Conservation (phyloP, 2,797 vertebrate genomes). For the Diplodus puntazzo region DNA sequence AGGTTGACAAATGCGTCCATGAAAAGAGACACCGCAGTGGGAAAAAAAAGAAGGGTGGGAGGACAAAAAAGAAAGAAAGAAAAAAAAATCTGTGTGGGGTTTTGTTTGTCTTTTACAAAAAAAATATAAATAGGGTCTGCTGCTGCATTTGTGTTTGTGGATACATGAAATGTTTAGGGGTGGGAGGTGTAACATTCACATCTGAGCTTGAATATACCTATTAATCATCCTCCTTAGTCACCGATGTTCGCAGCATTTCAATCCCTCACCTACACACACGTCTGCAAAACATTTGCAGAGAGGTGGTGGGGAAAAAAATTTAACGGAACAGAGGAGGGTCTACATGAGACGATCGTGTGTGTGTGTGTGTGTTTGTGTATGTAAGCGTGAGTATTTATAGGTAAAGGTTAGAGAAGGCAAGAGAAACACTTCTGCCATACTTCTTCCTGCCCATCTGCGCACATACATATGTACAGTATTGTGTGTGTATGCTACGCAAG, state of each 20-base stretch:
- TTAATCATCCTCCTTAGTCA: neutral
- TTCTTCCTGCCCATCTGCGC: neutral
- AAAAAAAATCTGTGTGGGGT: slow-evolving; percentile 41
- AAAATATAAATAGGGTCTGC: slow-evolving; percentile 18
- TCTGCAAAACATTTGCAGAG: neutral
- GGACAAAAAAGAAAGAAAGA: slow-evolving; percentile 41
- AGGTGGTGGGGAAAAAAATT: neutral
- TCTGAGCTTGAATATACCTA: slow-evolving; percentile 2
- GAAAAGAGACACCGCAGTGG: slow-evolving; percentile 75
- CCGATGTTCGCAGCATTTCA: neutral
- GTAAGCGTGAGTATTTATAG: neutral
- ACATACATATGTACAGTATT: slow-evolving; percentile 16
- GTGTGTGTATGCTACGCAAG: slow-evolving; percentile 10
- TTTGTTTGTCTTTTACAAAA: slow-evolving; percentile 60
- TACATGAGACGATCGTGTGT: neutral
- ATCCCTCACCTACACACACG: neutral
- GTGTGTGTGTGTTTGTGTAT: neutral
- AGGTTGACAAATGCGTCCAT: slow-evolving; percentile 87
- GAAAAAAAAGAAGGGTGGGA: slow-evolving; percentile 55
- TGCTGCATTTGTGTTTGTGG: neutral
- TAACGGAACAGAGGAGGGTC: neutral
- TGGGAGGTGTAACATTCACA: slow-evolving; percentile 1
- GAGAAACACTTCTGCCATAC: slow-evolving; percentile 8
- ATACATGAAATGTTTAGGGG: neutral
- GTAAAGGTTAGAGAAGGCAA: neutral